A percentile compares a stretch with the other conserved stretches of the same genome.
These are phyloP conservation scores for Zaprionus obscuricornis DNA, from an alignment of 2,888 invertebrate species.

Conservation along the genomic window DNA sequence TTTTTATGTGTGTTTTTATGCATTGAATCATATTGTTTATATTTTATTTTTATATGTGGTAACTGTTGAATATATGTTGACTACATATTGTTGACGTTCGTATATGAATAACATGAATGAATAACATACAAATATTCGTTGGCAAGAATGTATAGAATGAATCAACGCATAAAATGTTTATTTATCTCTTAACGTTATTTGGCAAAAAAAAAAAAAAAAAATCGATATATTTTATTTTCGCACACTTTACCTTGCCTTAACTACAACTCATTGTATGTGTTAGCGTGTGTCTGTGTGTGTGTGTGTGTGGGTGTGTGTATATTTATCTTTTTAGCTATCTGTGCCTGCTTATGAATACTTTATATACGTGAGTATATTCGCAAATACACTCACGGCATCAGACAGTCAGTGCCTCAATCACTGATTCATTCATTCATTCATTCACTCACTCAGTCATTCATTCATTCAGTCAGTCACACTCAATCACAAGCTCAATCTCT, in stretches of 20 bases:
- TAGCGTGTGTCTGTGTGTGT: conserved; percentile 10
- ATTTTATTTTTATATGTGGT: no score
- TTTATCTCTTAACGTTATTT: conserved; percentile 52
- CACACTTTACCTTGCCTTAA: conserved; percentile 11
- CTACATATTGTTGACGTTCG: no score
- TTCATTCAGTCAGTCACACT: conserved; percentile 51
- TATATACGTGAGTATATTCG: conserved; percentile 16
- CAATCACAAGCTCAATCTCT: conserved; percentile 54
- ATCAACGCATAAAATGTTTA: conserved; percentile 51
- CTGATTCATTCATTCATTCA: conserved; percentile 1
- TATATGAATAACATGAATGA: no score
- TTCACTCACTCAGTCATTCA: background rate
- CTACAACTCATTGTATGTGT: background rate
- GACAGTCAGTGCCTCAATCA: conserved; percentile 6
- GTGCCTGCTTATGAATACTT: conserved; percentile 57
- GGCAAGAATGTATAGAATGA: no score
- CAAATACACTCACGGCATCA: conserved; percentile 1
- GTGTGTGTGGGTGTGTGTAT: conserved; percentile 2
- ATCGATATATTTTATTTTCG: background rate
- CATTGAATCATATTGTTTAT: no score
- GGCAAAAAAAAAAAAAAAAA: conserved; percentile 1
- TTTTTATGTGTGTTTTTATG: no score
- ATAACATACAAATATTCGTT: no score
- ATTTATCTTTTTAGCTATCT: no score
- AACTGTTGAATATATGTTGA: no score